These are phyloP conservation scores for Seriola quinqueradiata DNA, from an alignment of 2,113 vertebrate genomes.

Conservation along the genomic window DNA sequence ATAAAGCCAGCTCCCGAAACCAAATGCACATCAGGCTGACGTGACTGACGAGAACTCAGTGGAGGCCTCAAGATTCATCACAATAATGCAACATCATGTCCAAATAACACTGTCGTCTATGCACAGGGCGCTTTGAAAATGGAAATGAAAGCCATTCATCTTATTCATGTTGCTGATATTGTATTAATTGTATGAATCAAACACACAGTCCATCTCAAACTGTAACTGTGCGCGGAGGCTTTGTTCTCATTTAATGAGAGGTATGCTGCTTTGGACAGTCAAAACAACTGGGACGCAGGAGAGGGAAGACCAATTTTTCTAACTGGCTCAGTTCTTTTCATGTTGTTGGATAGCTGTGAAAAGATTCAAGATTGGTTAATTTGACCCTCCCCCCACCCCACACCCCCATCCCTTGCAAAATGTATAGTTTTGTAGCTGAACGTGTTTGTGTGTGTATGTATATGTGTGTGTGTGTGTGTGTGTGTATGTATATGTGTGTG, in stretches of 20 bases:
- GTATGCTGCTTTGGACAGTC: constrained; percentile 36
- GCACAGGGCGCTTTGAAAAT: constrained; percentile 4
- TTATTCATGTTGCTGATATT: constrained; percentile 48
- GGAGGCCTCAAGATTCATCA: constrained; percentile 12
- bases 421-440: constrained; percentile 34
- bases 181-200: constrained; percentile 44
- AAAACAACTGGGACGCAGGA: constrained; percentile 28
- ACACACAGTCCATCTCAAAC: constrained; percentile 27
- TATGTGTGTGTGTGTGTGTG: too few relatives aligned
- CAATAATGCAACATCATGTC: constrained; percentile 8
- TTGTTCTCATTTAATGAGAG: constrained; percentile 58
- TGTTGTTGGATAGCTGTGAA: constrained; percentile 66
- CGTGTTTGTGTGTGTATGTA: constrained; percentile 15
- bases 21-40: constrained; percentile 12
- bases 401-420: constrained; percentile 29
- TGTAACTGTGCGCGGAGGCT: constrained; percentile 25
- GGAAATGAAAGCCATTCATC: constrained; percentile 41
- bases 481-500: not conserved
- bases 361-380: constrained; percentile 61
- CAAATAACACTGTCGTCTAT: not conserved
- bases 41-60: constrained; percentile 14
- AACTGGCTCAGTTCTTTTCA: constrained; percentile 56
- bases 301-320: constrained; percentile 42
- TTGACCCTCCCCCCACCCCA: constrained; percentile 4
- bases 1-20: constrained; percentile 14